Conservation (phyloP, 2,888 invertebrate species). For the Chydorus sphaericus region DNA sequence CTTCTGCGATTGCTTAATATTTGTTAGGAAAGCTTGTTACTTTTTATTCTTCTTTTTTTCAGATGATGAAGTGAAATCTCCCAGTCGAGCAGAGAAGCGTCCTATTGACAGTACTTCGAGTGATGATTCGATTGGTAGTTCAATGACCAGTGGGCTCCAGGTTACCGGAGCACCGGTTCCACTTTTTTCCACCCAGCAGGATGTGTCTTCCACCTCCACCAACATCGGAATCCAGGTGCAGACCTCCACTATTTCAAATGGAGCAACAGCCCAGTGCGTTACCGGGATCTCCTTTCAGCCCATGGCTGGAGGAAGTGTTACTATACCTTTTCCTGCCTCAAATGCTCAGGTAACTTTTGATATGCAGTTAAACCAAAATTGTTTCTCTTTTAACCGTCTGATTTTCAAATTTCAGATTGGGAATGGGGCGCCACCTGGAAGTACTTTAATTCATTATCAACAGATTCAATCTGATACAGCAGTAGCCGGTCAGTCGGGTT, state of each 20-base stretch:
- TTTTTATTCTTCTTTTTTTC: not conserved
- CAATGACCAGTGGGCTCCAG: conserved; percentile 12
- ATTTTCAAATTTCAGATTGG: not conserved
- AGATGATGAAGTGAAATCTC: conserved; percentile 12
- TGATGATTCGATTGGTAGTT: conserved; percentile 13
- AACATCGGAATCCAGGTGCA: conserved; percentile 25
- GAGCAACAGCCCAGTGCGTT: conserved; percentile 14
- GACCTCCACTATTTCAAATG: conserved; percentile 17
- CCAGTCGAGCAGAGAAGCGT: conserved; percentile 11
- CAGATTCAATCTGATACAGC: conserved; percentile 4
- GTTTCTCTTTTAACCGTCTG: not conserved
- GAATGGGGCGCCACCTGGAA: not conserved
- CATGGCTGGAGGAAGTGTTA: conserved; percentile 13
- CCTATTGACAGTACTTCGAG: conserved; percentile 11
- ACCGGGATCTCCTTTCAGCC: conserved; percentile 23
- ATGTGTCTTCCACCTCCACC: conserved; percentile 18
- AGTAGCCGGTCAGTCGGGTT: not conserved
- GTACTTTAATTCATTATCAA: conserved; percentile 4
- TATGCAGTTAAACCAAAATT: not conserved
- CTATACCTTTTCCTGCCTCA: conserved; percentile 19
- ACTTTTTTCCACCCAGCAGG: conserved; percentile 4
- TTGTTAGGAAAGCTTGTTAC: not conserved
- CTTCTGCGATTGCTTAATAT: not conserved
- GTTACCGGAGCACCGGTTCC: conserved; percentile 9
- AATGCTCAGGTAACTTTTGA: not conserved